Evolutionary conservation across 2,888 invertebrate species (phyloP).

Genomic region (Nipponacmea schrenckii): DNA sequence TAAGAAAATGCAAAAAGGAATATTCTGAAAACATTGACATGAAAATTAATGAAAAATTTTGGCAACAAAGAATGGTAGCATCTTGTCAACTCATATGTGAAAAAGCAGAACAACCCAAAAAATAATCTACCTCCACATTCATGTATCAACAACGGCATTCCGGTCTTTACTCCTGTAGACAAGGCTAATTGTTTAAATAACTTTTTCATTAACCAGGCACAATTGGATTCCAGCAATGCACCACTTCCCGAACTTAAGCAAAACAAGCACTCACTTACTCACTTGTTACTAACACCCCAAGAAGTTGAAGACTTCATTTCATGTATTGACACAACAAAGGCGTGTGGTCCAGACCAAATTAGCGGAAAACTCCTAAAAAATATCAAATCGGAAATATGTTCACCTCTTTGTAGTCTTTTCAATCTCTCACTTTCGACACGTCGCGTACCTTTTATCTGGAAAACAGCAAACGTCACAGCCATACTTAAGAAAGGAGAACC

Average conservation of each 20-base stretch:
- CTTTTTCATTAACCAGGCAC: too few species aligned
- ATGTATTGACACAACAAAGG: too few species aligned
- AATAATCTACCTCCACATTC: not conserved
- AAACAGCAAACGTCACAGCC: not conserved
- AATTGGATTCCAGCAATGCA: too few species aligned
- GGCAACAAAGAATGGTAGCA: not conserved
- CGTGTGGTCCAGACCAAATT: too few species aligned
- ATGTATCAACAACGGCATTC: not conserved
- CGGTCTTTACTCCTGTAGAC: not conserved
- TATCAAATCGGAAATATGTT: not conserved
- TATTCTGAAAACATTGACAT: not conserved
- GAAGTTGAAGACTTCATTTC: too few species aligned
- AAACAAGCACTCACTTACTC: too few species aligned
- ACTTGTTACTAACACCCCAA: too few species aligned
- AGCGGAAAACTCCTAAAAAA: not conserved
- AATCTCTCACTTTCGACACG: not conserved
- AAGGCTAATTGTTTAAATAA: too few species aligned
- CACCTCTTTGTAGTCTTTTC: not conserved
- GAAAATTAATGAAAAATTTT: not conserved
- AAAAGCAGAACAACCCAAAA: not conserved
- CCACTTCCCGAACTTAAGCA: too few species aligned
- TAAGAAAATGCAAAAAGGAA: not conserved
- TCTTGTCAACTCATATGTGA: not conserved
- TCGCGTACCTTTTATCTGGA: too few species aligned
- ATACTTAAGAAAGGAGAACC: not conserved